Percentiles rank a stretch among this genome's conserved stretches.
phyloP scores from a whole-genome alignment of 2,797 vertebrate species.

The Mormyrus hasselquistii region DNA sequence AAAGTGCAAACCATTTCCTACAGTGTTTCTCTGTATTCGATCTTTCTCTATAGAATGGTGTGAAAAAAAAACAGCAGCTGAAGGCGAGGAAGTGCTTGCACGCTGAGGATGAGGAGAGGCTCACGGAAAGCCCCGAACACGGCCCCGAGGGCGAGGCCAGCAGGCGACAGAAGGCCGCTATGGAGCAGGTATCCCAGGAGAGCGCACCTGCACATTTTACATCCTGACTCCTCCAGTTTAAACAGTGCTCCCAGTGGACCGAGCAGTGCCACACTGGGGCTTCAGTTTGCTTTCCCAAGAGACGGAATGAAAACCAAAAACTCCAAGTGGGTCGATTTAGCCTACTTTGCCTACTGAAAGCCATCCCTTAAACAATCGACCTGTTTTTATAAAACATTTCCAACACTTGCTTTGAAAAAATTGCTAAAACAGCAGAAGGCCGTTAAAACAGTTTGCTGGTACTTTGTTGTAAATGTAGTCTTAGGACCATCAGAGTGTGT shows the following conservation, averaged over 20 bases:
- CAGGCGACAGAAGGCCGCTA: conserved; percentile 23
- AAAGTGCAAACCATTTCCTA: background rate
- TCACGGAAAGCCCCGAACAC: background rate
- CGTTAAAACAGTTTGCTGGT: background rate
- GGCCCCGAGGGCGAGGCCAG: conserved; percentile 30
- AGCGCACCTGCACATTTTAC: background rate
- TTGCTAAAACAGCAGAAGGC: background rate
- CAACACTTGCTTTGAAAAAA: background rate
- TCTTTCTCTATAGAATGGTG: conserved; percentile 32
- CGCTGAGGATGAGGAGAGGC: background rate
- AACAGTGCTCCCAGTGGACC: background rate
- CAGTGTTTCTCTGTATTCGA: background rate
- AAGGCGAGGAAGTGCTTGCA: conserved; percentile 26
- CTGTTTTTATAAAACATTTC: background rate
- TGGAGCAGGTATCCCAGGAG: conserved; percentile 37
- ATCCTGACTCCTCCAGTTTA: background rate
- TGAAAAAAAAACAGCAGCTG: conserved; percentile 9
- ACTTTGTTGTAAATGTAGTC: background rate
- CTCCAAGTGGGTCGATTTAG: background rate
- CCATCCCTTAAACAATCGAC: background rate
- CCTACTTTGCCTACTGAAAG: background rate
- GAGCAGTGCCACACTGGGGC: background rate
- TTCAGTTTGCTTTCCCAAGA: background rate
- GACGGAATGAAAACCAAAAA: background rate
- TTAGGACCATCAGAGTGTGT: background rate